phyloP scores from a whole-genome alignment of 1,140 invertebrate species.

The Chlorops oryzae region DNA sequence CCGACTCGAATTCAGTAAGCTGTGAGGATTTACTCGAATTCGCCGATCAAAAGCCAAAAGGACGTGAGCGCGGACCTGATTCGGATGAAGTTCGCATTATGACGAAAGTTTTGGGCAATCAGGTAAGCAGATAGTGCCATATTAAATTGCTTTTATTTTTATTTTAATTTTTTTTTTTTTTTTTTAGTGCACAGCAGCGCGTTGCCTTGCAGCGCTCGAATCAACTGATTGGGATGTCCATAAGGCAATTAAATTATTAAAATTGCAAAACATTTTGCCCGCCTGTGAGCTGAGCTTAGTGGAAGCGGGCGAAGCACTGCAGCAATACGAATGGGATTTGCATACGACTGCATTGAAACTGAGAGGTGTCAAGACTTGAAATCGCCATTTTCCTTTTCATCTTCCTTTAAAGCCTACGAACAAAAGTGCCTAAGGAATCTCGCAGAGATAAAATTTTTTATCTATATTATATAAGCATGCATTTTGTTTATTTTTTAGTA shows the following conservation, averaged over 20 bases:
- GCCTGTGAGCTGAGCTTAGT: conserved; percentile 42
- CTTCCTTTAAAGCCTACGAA: too few species aligned
- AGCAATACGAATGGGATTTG: conserved; percentile 48
- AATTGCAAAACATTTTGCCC: conserved; percentile 61
- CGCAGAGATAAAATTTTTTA: conserved; percentile 9
- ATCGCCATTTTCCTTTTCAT: too few species aligned
- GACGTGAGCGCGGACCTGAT: conserved; percentile 72
- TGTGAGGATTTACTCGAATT: conserved; percentile 90
- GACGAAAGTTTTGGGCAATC: conserved; percentile 79
- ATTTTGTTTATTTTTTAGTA: too few species aligned
- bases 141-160: not conserved
- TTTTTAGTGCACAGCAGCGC: conserved; percentile 65
- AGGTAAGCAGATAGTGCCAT: conserved; percentile 52
- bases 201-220: conserved; percentile 74
- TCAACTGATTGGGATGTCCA: conserved; percentile 84
- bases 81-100: conserved; percentile 89
- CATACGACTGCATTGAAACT: conserved; percentile 39
- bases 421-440: too few species aligned
- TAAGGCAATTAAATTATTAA: conserved; percentile 79
- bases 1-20: conserved; percentile 69
- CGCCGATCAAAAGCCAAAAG: conserved; percentile 75
- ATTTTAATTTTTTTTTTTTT: conserved; percentile 10
- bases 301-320: conserved; percentile 46
- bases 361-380: conserved; percentile 37
- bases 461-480: too few species aligned